Evolutionary conservation across 2,113 vertebrate species (phyloP).

Genomic region (Notechis scutatus): DNA sequence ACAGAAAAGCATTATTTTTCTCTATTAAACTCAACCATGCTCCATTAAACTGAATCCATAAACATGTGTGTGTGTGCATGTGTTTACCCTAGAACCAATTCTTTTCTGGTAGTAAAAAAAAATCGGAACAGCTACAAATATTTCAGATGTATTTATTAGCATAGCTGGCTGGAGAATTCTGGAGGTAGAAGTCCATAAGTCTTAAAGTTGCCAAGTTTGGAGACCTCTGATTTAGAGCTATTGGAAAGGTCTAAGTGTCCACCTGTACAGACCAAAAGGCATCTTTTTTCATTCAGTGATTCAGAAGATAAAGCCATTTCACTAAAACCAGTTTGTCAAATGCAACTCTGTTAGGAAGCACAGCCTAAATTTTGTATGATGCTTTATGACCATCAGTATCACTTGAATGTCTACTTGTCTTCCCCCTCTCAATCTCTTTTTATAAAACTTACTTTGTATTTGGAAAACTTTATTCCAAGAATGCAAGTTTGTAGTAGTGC

Average conservation of each 20-base stretch:
- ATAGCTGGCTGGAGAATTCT: too few species aligned
- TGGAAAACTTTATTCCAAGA: not conserved
- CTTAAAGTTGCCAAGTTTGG: too few species aligned
- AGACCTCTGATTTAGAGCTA: not conserved
- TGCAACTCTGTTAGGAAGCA: not conserved
- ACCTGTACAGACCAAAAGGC: not conserved
- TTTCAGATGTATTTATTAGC: not conserved
- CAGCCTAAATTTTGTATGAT: not conserved
- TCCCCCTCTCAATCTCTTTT: not conserved
- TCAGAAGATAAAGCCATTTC: not conserved
- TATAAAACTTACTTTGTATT: not conserved
- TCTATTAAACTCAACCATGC: not conserved
- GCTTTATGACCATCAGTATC: not conserved
- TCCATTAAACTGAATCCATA: slow-evolving; percentile 18
- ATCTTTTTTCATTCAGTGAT: too few species aligned
- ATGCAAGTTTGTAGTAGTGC: not conserved
- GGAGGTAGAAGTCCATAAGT: too few species aligned
- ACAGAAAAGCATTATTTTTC: not conserved
- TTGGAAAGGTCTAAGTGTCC: not conserved
- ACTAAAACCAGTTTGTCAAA: not conserved
- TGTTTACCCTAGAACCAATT: slow-evolving; percentile 1
- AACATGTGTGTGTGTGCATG: not conserved
- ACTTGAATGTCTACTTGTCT: not conserved
- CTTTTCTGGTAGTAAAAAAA: not conserved
- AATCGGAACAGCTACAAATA: not conserved